These are phyloP conservation scores for Aramus guarauna DNA, from an alignment of 2,113 vertebrate species.

Conservation along the genomic window DNA sequence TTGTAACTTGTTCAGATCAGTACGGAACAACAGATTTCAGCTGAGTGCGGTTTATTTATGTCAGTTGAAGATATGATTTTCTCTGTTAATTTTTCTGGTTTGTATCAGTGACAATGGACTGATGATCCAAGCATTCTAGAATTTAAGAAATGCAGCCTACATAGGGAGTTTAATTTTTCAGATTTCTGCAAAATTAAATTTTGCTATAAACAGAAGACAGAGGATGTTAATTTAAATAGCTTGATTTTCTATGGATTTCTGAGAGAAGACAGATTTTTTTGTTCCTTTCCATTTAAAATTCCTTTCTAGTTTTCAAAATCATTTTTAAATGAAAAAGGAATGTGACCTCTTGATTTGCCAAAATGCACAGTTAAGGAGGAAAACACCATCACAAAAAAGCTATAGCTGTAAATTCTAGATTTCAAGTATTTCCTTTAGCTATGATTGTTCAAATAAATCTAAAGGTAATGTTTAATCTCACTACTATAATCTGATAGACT, in stretches of 20 bases:
- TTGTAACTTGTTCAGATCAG: background rate
- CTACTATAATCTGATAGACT: background rate
- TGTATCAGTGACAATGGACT: background rate
- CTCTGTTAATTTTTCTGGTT: background rate
- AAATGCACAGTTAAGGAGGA: background rate
- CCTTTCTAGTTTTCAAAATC: background rate
- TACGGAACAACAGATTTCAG: background rate
- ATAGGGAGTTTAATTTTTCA: background rate
- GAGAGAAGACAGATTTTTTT: background rate
- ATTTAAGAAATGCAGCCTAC: background rate
- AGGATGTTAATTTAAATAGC: background rate
- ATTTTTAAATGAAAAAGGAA: background rate
- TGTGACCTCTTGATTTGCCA: background rate
- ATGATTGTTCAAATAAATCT: background rate
- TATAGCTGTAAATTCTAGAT: background rate
- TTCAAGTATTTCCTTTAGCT: background rate
- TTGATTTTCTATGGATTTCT: background rate
- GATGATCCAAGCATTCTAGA: background rate
- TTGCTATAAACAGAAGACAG: background rate
- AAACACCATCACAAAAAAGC: background rate
- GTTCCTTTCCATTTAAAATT: background rate
- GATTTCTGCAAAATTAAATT: too few species aligned
- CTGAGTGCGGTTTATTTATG: background rate
- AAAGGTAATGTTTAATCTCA: background rate
- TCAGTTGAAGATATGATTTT: background rate